A percentile compares a stretch with the other conserved stretches of the same genome.
Evolutionary conservation across 1,140 invertebrate species (phyloP).

Genomic region (Amphibalanus amphitrite): DNA sequence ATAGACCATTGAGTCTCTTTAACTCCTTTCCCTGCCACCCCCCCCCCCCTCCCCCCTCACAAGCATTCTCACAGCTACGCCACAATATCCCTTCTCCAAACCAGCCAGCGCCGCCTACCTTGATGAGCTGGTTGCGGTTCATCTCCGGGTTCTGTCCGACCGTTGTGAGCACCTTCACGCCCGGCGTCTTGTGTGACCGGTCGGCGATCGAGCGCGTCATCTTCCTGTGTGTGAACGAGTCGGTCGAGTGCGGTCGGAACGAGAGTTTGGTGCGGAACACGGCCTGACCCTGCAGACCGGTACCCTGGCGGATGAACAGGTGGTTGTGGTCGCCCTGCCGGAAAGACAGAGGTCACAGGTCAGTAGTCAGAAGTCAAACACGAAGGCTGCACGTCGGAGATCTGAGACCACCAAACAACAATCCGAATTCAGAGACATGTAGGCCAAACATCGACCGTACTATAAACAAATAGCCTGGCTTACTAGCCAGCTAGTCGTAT

Average conservation of each 20-base stretch:
- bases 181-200: slow-evolving; percentile 84
- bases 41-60: too few relatives aligned
- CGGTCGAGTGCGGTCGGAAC: slow-evolving; percentile 93
- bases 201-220: slow-evolving; percentile 96
- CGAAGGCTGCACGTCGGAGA: too few relatives aligned
- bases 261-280: slow-evolving; percentile 92
- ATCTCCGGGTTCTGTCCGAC: slow-evolving; percentile 87
- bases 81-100: too few relatives aligned
- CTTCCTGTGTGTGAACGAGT: slow-evolving; percentile 95
- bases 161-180: slow-evolving; percentile 89
- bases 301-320: slow-evolving; percentile 89
- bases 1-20: too few relatives aligned
- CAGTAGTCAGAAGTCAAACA: too few relatives aligned
- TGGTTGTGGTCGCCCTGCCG: slow-evolving; percentile 80
- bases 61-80: too few relatives aligned
- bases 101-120: too few relatives aligned
- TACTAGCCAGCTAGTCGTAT: too few relatives aligned
- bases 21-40: too few relatives aligned
- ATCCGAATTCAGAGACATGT: too few relatives aligned
- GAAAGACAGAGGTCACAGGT: not conserved
- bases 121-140: slow-evolving; percentile 72
- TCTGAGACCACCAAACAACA: not conserved
- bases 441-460: too few relatives aligned
- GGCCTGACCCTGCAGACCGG: slow-evolving; percentile 90
- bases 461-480: too few relatives aligned